Evolutionary conservation across 2,113 vertebrate genomes (phyloP).

Genomic region (Cephalopholis sonnerati): DNA sequence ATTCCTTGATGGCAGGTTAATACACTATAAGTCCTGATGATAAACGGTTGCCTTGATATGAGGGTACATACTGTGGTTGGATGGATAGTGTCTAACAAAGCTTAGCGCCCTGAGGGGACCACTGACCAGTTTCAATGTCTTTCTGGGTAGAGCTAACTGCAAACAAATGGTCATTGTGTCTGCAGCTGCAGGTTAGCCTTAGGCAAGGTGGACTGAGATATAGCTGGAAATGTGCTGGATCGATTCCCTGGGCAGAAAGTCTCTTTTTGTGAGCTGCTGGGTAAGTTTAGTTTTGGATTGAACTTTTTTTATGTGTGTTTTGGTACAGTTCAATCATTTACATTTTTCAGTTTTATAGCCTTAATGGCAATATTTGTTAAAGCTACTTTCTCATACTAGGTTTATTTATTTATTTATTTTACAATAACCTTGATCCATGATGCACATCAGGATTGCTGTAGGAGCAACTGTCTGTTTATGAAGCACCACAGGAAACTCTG

Average conservation of each 20-base stretch:
- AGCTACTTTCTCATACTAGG: neutral
- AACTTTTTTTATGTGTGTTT: neutral
- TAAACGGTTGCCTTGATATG: conserved; percentile 17
- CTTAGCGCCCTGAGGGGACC: conserved; percentile 19
- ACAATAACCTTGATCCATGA: neutral
- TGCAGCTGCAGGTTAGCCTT: conserved; percentile 37
- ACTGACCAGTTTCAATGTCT: conserved; percentile 40
- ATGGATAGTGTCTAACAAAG: conserved; percentile 42
- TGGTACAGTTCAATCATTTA: neutral
- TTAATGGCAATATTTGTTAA: neutral
- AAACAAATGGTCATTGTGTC: conserved; percentile 58
- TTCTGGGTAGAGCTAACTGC: conserved; percentile 27
- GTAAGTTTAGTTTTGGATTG: neutral
- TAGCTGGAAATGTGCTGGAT: conserved; percentile 15
- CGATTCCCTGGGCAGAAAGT: neutral
- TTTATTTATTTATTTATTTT: neutral
- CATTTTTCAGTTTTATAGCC: neutral
- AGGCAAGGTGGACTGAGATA: conserved; percentile 22
- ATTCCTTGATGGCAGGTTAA: conserved; percentile 15
- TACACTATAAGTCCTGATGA: conserved; percentile 35
- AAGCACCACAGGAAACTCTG: conserved; percentile 19
- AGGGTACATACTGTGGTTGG: conserved; percentile 13
- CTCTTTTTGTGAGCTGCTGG: neutral
- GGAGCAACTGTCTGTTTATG: conserved; percentile 6
- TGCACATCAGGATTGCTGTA: neutral